A percentile compares a stretch with the other conserved stretches of the same genome.
phyloP scores from a whole-genome alignment of 2,888 invertebrate species.

The Dione juno region DNA sequence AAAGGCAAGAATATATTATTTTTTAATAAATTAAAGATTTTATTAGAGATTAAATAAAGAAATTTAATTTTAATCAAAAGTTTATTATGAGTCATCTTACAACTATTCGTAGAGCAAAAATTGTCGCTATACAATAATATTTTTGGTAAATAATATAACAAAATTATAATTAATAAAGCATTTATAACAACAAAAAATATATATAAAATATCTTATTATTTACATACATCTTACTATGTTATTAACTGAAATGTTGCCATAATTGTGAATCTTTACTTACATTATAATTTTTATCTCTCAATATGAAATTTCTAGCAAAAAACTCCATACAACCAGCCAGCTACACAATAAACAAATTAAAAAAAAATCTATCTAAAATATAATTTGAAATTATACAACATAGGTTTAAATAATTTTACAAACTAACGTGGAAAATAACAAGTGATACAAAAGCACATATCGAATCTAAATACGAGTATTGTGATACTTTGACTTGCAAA shows the following conservation, averaged over 20 bases:
- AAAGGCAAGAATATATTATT: neutral
- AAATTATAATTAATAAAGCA: constrained; percentile 28
- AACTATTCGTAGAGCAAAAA: constrained; percentile 55
- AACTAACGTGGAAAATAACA: constrained; percentile 44
- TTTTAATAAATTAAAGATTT: neutral
- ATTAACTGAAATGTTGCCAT: neutral
- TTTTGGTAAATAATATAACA: constrained; percentile 45
- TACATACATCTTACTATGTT: neutral
- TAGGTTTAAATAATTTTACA: constrained; percentile 25
- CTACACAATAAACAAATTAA: neutral
- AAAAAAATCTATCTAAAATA: constrained; percentile 22
- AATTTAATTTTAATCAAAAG: constrained; percentile 23
- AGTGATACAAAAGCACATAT: constrained; percentile 58
- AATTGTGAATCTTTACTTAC: neutral
- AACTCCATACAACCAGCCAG: neutral
- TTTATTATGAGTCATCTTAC: constrained; percentile 57
- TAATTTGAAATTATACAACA: constrained; percentile 33
- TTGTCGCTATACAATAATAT: constrained; percentile 39
- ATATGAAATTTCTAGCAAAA: neutral
- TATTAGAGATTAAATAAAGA: neutral
- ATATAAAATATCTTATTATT: neutral
- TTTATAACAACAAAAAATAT: constrained; percentile 23
- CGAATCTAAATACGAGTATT: constrained; percentile 22
- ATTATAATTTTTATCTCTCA: too few relatives aligned
- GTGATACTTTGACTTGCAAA: neutral